These are phyloP conservation scores for Notarius quadriscutis DNA, from an alignment of 2,113 vertebrate genomes.

Conservation along the genomic window DNA sequence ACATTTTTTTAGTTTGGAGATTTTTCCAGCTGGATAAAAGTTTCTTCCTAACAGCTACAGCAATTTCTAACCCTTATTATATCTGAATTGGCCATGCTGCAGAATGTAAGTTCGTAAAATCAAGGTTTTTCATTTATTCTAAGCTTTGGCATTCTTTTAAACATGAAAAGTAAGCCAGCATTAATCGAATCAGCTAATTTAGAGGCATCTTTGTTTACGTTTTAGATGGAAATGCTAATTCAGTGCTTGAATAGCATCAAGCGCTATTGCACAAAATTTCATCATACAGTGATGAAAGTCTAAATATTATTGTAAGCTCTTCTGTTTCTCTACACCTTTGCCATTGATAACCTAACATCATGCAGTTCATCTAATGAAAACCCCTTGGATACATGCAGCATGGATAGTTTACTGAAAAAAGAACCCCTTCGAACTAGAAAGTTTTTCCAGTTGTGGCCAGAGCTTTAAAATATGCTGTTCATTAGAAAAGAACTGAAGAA, in stretches of 20 bases:
- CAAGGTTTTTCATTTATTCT: not conserved
- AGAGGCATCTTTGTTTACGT: not conserved
- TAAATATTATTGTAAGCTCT: constrained; percentile 48
- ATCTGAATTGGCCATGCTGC: not conserved
- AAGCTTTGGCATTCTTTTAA: not conserved
- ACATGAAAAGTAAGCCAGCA: not conserved
- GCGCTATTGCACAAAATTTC: not conserved
- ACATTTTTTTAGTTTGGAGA: not conserved
- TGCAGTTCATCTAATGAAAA: constrained; percentile 9
- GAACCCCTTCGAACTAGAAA: not conserved
- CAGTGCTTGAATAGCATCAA: not conserved
- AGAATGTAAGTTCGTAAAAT: not conserved
- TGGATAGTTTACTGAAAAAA: constrained; percentile 19
- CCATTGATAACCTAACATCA: not conserved
- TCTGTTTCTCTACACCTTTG: constrained; percentile 46
- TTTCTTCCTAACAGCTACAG: not conserved
- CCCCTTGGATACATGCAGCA: not conserved
- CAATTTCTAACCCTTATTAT: not conserved
- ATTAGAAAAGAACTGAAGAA: constrained; percentile 67
- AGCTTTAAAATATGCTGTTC: constrained; percentile 57
- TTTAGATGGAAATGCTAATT: not conserved
- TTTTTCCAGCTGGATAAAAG: not conserved
- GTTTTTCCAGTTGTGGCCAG: constrained; percentile 12
- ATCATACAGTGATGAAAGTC: constrained; percentile 8
- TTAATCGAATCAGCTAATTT: not conserved